Evolutionary conservation across 2,113 vertebrate genomes (phyloP).

Genomic region (Tragelaphus scriptus): DNA sequence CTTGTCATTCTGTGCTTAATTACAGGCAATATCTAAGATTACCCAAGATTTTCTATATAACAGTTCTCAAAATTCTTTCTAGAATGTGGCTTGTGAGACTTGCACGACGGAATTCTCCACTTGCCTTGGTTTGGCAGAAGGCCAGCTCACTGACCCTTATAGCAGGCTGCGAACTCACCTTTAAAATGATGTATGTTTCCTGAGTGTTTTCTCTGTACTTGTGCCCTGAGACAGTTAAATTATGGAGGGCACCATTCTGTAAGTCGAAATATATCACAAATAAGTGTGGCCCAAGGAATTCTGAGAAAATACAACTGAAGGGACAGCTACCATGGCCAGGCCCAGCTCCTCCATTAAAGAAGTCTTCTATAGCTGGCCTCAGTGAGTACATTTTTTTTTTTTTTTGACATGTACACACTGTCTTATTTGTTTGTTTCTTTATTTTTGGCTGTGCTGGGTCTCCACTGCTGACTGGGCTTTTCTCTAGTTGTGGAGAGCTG

Average conservation of each 20-base stretch:
- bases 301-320: background rate
- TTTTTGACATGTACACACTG: background rate
- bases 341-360: background rate
- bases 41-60: background rate
- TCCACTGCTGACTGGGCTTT: background rate
- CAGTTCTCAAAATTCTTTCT: background rate
- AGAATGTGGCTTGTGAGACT: background rate
- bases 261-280: background rate
- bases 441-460: background rate
- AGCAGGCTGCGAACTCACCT: conserved; percentile 13
- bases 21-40: background rate
- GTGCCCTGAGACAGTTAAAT: conserved; percentile 3
- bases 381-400: background rate
- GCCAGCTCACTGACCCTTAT: background rate
- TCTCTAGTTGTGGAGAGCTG: background rate
- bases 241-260: background rate
- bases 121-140: background rate
- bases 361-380: background rate
- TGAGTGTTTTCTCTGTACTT: conserved; percentile 9
- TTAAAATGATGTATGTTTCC: conserved; percentile 6
- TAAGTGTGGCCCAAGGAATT: background rate
- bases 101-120: background rate
- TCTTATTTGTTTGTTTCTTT: background rate
- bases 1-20: conserved; percentile 3
- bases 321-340: background rate